A percentile compares a stretch with the other conserved stretches of the same genome.
Conservation (phyloP, 2,888 invertebrate species). For the Leucoptera coffeella region DNA sequence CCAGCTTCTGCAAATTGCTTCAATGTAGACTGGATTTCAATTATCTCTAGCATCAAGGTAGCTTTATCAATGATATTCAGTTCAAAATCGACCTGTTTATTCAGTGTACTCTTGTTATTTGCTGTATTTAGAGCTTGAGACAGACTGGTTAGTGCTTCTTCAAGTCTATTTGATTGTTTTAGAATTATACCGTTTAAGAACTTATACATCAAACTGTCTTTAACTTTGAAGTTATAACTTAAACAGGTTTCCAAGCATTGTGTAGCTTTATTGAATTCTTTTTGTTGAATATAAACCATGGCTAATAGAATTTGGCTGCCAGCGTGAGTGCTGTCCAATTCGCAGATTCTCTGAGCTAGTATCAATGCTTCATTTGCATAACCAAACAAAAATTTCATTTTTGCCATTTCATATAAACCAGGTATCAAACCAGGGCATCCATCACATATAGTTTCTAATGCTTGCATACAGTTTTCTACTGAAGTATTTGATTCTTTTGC, state of each 20-base stretch:
- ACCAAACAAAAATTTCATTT: constrained; percentile 74
- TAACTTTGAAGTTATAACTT: constrained; percentile 87
- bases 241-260: constrained; percentile 85
- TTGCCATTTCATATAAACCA: constrained; percentile 66
- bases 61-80: constrained; percentile 71
- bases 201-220: constrained; percentile 88
- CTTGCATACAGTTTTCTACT: constrained; percentile 52
- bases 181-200: constrained; percentile 78
- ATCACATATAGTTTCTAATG: constrained; percentile 66
- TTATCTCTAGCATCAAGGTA: constrained; percentile 80
- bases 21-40: constrained; percentile 65
- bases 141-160: constrained; percentile 69
- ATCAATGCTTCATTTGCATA: constrained; percentile 66
- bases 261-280: constrained; percentile 67
- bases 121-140: constrained; percentile 66
- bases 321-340: constrained; percentile 71
- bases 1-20: constrained; percentile 75
- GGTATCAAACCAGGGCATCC: constrained; percentile 76
- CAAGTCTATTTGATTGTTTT: constrained; percentile 64
- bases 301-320: constrained; percentile 84
- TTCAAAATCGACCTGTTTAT: constrained; percentile 25
- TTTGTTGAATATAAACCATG: constrained; percentile 71
- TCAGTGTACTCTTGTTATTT: constrained; percentile 24
- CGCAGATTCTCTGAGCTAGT: constrained; percentile 66
- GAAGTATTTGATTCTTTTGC: constrained; percentile 37